Evolutionary conservation across 2,113 vertebrate genomes (phyloP), one percentile per base, ranked within the genome.

Genomic region (Chauna torquata): DNA sequence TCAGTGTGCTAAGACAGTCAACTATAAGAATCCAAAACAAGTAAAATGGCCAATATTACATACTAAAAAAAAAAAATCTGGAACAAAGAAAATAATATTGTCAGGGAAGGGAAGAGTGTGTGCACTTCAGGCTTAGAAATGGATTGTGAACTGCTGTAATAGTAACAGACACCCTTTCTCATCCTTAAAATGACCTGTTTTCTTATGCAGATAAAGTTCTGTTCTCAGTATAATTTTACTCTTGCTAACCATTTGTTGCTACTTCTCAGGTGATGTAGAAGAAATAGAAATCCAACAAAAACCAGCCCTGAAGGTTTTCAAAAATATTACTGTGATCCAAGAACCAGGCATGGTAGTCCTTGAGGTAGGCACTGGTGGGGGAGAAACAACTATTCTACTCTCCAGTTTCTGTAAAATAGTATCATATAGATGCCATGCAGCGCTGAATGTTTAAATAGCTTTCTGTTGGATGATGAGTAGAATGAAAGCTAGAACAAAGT

Each of bases 201-300:
- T 72, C n/a, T 75, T 71, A 57, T 4, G 34, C 24, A 70, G 79
- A 23, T 76, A 10, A 57, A 38, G 40, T 57, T 81, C 66, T 81
- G 28, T 32, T 90, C 62, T 40, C 64, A 55, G 9, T 92, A 3
- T 59, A 22, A 49, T 86, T 95, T 71, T 16, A 23, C 32, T 30
- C 32, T 92, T 95, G 52, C 19, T 74, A 66, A 83, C 68, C 16
- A 23, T 62, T 93, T 82, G 14, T 69, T 94, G 22, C 59, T 42
- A 58, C 87, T 88, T 94, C 96, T 84, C 92, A 99, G 99, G 99
- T 90, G 99, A 99, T 62, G 99, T 99, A 82, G 99, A 99, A 98
- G 99, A 99, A 98, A 97, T 99, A 96, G 99, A 99, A 95, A 98
- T 98, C 58, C 97, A 99, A 5, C 99, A 99, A 91, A 99, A 99